Base-by-base conservation (phyloP, 2,888 invertebrate species). In the Agapetus fuscipes region DNA sequence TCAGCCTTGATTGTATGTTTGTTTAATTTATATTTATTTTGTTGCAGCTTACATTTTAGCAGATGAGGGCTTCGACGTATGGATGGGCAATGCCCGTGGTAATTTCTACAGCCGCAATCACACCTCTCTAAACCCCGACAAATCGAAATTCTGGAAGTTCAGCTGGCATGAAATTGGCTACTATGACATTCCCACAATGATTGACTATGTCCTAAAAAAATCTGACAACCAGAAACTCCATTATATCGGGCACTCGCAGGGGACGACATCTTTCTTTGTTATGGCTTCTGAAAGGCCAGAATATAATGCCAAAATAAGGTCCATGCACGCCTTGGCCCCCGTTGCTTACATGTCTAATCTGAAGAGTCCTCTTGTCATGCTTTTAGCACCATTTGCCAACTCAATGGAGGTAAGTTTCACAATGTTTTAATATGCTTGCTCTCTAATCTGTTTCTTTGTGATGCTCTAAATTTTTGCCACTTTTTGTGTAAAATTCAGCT, bases 101-200 rank as follows among this genome's bases (percentile, higher is more conserved):
- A 86, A 79, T 53, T 66, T 63, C 17, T 82, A 80, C 54, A 74
- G 77, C 1, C 66, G 71, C 10, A 83, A 17, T 3, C 84, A 85
- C 52, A 49, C 55, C 1, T 56, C 57, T 0, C 50, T 66, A 53
- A 58, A 67, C 39, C 64, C 71, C 1, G 56, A 58, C 7, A 66
- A 66, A 41, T 52, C 56, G 3, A 55, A 61, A n/a, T 83, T 68
- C 55, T 83, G 82, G 82, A 56, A 69, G 32, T 83, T 78, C 54
- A 85, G 85, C 41, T 93, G 82, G 80, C 84, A 91, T 55, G 80
- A 89, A 56, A 86, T 91, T 56, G 87, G 83, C 1, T 59, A 71
- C 39, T 73, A 67, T 47, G 94, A 94, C 59, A 54, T 93, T 24
- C 88, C 91, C 1, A 74, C 83, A 0, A 82, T 80, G 66, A 80